Percentiles rank a stretch among this genome's conserved stretches.
phyloP scores from a whole-genome alignment of 2,888 invertebrate genomes.

The Crematogaster levior region DNA sequence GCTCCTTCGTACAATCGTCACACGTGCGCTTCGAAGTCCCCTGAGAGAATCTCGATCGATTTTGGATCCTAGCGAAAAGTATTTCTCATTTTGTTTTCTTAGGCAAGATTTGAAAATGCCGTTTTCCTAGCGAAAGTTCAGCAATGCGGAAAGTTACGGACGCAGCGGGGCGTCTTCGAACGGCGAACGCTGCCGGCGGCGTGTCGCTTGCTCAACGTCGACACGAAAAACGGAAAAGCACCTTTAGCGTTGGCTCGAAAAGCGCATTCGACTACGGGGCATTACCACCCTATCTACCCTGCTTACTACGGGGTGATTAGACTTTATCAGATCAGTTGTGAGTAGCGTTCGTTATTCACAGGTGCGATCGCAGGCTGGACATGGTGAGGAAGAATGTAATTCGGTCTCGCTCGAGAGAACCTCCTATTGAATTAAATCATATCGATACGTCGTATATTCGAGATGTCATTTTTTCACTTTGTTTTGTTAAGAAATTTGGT shows the following conservation, averaged over 20 bases:
- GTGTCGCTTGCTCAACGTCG: constrained; percentile 18
- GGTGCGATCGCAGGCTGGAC: constrained; percentile 32
- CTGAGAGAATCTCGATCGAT: background rate
- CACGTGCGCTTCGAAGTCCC: background rate
- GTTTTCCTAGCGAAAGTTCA: background rate
- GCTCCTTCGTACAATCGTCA: background rate
- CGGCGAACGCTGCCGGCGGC: constrained; percentile 10
- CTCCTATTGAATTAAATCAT: background rate
- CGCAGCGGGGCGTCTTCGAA: background rate
- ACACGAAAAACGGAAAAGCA: constrained; percentile 75
- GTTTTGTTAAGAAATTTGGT: background rate
- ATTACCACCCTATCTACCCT: constrained; percentile 79
- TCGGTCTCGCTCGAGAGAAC: background rate
- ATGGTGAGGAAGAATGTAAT: background rate
- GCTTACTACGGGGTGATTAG: constrained; percentile 76
- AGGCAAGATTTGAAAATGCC: constrained; percentile 2
- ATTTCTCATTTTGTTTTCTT: background rate
- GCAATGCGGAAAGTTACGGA: constrained; percentile 13
- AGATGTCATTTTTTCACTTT: background rate
- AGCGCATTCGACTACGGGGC: constrained; percentile 81
- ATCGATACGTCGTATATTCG: background rate
- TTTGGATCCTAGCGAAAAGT: background rate
- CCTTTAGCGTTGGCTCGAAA: constrained; percentile 78
- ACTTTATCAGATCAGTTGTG: constrained; percentile 82
- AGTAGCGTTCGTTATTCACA: constrained; percentile 64